Conservation (phyloP, 2,888 invertebrate genomes). For the Chloroclystis v-ata region DNA sequence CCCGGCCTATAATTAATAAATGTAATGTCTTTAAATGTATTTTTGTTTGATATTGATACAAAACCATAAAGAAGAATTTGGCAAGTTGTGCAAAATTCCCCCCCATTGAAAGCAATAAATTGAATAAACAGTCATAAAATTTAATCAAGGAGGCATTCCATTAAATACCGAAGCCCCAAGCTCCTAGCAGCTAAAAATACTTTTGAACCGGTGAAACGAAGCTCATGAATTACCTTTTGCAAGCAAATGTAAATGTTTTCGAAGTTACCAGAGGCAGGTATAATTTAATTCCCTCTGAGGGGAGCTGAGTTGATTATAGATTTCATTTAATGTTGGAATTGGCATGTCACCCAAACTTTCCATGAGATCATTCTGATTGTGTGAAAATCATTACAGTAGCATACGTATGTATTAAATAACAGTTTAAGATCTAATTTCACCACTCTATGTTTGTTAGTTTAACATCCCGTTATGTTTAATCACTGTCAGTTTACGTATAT, state of each 20-base stretch:
- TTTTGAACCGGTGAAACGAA: slow-evolving; percentile 46
- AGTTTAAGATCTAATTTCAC: no score
- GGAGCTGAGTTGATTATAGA: slow-evolving; percentile 70
- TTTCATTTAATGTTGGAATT: slow-evolving; percentile 69
- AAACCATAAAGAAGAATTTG: no score
- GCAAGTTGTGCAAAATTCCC: no score
- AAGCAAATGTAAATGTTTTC: slow-evolving; percentile 68
- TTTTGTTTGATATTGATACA: no score
- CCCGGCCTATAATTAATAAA: no score
- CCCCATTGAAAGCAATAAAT: neutral
- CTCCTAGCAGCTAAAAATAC: slow-evolving; percentile 45
- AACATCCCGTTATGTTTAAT: no score
- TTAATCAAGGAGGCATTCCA: slow-evolving; percentile 36
- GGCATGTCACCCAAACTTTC: slow-evolving; percentile 29
- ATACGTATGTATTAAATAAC: neutral
- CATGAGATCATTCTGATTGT: neutral
- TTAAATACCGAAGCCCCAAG: slow-evolving; percentile 38
- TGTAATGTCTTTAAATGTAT: no score
- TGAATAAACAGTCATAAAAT: slow-evolving; percentile 2
- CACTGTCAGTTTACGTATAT: no score
- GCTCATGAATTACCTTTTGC: slow-evolving; percentile 49
- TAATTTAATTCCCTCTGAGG: slow-evolving; percentile 70
- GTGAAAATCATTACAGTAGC: neutral
- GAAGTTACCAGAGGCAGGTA: slow-evolving; percentile 63
- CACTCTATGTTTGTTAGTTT: no score